Percentiles rank a stretch among this genome's conserved stretches.
Evolutionary conservation across 2,797 vertebrate species (phyloP).

Genomic region (Erithacus rubecula): DNA sequence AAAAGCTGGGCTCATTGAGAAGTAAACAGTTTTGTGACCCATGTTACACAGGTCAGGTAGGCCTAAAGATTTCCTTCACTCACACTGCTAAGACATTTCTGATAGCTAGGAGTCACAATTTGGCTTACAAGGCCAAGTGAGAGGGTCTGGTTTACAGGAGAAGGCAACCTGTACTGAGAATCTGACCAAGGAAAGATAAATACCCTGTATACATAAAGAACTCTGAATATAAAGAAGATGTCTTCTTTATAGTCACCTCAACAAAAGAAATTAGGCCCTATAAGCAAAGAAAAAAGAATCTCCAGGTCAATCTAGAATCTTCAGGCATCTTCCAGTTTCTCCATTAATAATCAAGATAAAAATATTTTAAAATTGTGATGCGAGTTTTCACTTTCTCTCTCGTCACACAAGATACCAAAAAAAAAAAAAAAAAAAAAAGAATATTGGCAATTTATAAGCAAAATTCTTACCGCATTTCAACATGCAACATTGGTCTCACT

Average conservation of each 20-base stretch:
- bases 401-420: conserved; percentile 40
- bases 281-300: background rate
- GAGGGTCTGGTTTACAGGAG: background rate
- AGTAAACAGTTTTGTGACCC: conserved; percentile 1
- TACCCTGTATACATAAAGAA: conserved; percentile 9
- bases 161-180: conserved; percentile 34
- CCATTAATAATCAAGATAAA: conserved; percentile 55
- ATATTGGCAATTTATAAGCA: conserved; percentile 68
- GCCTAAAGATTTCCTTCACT: conserved; percentile 27
- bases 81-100: conserved; percentile 13
- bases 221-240: background rate
- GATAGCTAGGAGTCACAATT: background rate
- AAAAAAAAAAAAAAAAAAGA: conserved; percentile 29
- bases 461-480: conserved; percentile 54
- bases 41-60: background rate
- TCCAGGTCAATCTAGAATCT: conserved; percentile 43
- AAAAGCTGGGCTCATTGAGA: background rate
- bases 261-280: conserved; percentile 3
- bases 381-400: conserved; percentile 55
- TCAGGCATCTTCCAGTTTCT: conserved; percentile 49
- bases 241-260: background rate
- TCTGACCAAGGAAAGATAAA: background rate
- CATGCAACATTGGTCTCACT: conserved; percentile 70
- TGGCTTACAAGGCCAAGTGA: conserved; percentile 12
- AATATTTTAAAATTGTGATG: conserved; percentile 31